Base-by-base conservation (phyloP, 2,888 invertebrate genomes). In the Atrina japonica region DNA sequence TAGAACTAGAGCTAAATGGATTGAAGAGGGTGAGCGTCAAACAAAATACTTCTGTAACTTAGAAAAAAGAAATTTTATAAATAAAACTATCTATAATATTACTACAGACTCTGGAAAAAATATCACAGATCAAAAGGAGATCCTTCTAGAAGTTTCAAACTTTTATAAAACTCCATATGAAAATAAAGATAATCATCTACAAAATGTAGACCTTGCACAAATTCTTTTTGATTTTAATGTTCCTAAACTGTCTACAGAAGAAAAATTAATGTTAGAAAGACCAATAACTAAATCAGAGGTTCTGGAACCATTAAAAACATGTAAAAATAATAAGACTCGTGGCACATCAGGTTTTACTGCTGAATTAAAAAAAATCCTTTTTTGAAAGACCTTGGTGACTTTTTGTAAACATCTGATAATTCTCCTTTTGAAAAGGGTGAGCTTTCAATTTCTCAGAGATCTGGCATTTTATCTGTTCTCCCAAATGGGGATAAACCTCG, bases 151-250 rank as follows among this genome's bases (percentile, higher is more conserved):
- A 1, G n/a, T 56, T 2, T 16, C 0, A 1, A 14, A 5, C 6
- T 52, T 52, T 23, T 52, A 52, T 52, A 23, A 52, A 23, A 52
- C 9, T 16, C 23, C 23, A 52, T 52, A 52, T 52, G 3, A 3
- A 1, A 30, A 1, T 56, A 56, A 1, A 30, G 56, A 56, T 56
- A 0, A 1, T 0, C 0, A 0, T 52, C 1, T 52, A 1, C 23
- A 52, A 0, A 25, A 52, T 23, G 3, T 52, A 1, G 23, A 52
- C 0, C 1, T 52, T 9, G 1, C 9, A 1, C 23, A 2, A 0
- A 0, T 21, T n/a, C 1, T 3, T 11, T 0, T 0, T 0, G 52
- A 23, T 0, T 0, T 52, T 2, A 25, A 52, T 1, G 16, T 52
- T 11, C 52, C 52, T 1, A 56, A 30, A 56, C 1, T 3, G 18